Conservation (phyloP, 2,113 vertebrate genomes). For the Nesogale talazaci region DNA sequence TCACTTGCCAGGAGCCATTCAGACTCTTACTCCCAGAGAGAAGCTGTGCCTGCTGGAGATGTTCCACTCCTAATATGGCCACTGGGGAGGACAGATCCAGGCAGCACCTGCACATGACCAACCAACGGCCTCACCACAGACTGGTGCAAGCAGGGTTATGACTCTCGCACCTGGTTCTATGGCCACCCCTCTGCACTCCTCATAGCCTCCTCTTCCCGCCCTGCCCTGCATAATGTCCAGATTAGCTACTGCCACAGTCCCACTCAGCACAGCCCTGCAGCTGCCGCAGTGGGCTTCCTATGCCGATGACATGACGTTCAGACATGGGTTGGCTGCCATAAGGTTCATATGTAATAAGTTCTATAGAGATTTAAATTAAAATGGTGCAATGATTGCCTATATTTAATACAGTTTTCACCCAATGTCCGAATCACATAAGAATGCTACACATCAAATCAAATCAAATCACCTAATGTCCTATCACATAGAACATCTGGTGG, state of each 20-base stretch:
- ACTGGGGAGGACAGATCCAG: too few species aligned
- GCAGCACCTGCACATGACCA: not conserved
- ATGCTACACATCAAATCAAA: not conserved
- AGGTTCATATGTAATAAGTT: not conserved
- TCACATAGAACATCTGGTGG: not conserved
- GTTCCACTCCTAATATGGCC: not conserved
- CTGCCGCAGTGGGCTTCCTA: not conserved
- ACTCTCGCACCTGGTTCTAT: not conserved
- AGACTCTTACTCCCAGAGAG: not conserved
- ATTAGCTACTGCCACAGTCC: not conserved
- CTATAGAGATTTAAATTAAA: not conserved
- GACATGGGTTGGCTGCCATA: not conserved
- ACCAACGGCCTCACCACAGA: not conserved
- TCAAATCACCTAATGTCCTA: not conserved
- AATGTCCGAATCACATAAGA: not conserved
- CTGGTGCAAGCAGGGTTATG: not conserved
- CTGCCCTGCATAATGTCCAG: not conserved
- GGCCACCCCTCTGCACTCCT: too few species aligned
- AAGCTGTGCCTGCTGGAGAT: not conserved
- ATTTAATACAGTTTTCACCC: not conserved
- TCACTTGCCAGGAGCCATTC: not conserved
- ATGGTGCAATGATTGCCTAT: not conserved
- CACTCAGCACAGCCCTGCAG: not conserved
- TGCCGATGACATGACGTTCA: not conserved
- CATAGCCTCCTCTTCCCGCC: too few species aligned